Percentiles rank a stretch among this genome's conserved stretches.
Evolutionary conservation across 2,797 vertebrate species (phyloP).

Genomic region (Ctenochaetus hawaiiensis): DNA sequence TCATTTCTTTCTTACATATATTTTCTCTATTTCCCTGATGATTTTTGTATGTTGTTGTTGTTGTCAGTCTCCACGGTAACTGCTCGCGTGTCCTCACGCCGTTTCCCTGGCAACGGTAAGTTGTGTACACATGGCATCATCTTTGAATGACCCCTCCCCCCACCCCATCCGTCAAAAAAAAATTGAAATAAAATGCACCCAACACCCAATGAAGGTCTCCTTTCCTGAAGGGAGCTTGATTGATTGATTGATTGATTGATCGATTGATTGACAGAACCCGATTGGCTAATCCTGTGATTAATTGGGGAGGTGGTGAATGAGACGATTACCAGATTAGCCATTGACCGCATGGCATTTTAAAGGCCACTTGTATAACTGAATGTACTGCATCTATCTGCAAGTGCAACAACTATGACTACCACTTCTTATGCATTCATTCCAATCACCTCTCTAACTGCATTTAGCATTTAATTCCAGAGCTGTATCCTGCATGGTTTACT

Average conservation of each 20-base stretch:
- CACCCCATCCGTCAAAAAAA: conserved; percentile 73
- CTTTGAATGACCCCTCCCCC: conserved; percentile 87
- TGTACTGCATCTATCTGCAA: conserved; percentile 84
- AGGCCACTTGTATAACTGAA: conserved; percentile 82
- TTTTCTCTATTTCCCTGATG: conserved; percentile 91
- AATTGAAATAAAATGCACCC: conserved; percentile 76
- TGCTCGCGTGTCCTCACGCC: conserved; percentile 90
- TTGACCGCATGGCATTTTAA: conserved; percentile 83
- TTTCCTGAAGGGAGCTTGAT: conserved; percentile 71
- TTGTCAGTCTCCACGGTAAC: conserved; percentile 92
- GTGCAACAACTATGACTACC: conserved; percentile 82
- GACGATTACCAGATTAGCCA: conserved; percentile 78
- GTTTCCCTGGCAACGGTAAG: conserved; percentile 90
- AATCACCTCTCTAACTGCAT: conserved; percentile 86
- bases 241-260: conserved; percentile 63
- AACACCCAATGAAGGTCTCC: conserved; percentile 76
- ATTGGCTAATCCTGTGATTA: conserved; percentile 84
- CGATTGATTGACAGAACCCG: conserved; percentile 62
- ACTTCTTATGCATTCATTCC: conserved; percentile 84
- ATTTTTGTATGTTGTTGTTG: conserved; percentile 91
- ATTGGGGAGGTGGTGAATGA: conserved; percentile 82
- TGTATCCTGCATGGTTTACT: conserved; percentile 85
- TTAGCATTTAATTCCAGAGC: conserved; percentile 80
- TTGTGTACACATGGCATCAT: conserved; percentile 91
- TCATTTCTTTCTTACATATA: conserved; percentile 87